These are phyloP conservation scores for Choloepus hoffmanni DNA, from an alignment of 2,113 vertebrate species.

Conservation along the genomic window DNA sequence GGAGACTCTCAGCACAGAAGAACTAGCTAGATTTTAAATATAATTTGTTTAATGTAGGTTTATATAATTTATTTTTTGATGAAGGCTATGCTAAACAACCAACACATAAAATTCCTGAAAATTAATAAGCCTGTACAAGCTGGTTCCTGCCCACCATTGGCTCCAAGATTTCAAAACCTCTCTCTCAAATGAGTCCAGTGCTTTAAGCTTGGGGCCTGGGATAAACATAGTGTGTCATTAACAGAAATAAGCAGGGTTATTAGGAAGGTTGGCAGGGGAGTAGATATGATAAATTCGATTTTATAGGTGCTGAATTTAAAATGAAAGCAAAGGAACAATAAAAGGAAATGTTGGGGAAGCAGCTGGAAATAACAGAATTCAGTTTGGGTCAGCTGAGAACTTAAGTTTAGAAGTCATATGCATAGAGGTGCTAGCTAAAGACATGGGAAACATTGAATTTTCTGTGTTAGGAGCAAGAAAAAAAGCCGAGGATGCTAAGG, in stretches of 20 bases:
- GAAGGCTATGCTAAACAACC: conserved; percentile 16
- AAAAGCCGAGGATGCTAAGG: conserved; percentile 43
- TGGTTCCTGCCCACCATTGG: neutral
- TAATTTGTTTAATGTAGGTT: neutral
- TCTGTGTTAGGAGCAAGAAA: conserved; percentile 36
- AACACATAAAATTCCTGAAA: conserved; percentile 37
- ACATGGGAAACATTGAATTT: conserved; percentile 51
- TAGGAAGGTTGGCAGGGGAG: neutral
- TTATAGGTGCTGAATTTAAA: conserved; percentile 61
- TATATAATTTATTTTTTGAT: conserved; percentile 47
- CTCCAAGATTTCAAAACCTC: neutral
- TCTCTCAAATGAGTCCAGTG: neutral
- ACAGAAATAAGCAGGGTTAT: conserved; percentile 43
- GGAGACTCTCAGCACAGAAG: too few relatives aligned
- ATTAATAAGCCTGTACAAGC: neutral
- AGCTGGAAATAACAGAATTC: conserved; percentile 57
- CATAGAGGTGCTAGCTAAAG: conserved; percentile 46
- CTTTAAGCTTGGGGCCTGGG: neutral
- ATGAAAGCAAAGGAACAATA: neutral
- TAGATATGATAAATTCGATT: neutral
- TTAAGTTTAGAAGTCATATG: conserved; percentile 45
- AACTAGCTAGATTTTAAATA: conserved; percentile 21
- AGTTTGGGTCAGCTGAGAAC: conserved; percentile 47
- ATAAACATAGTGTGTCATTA: neutral
- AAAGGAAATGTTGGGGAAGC: conserved; percentile 53